These are phyloP conservation scores for Pelobates cultripes DNA, from an alignment of 2,797 vertebrate genomes.

Conservation along the genomic window DNA sequence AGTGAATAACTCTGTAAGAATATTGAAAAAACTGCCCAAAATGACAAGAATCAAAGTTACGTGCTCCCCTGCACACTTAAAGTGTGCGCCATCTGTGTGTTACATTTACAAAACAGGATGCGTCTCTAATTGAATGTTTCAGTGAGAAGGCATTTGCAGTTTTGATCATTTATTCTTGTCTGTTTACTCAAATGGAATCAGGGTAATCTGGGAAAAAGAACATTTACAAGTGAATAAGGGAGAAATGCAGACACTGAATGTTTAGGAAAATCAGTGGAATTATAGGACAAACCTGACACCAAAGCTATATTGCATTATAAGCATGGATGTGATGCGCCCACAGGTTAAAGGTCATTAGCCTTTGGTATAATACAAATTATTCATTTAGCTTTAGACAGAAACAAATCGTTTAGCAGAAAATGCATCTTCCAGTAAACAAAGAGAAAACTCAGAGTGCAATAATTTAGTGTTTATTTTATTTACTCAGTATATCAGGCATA, in stretches of 20 bases:
- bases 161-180: slow-evolving; percentile 42
- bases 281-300: neutral
- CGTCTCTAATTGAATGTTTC: slow-evolving; percentile 43
- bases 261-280: neutral
- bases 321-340: too few species aligned
- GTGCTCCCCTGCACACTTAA: slow-evolving; percentile 1
- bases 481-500: too few species aligned
- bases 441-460: too few species aligned
- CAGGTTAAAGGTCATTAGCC: too few species aligned
- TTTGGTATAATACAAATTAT: too few species aligned
- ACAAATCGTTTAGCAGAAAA: too few species aligned
- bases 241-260: slow-evolving; percentile 2
- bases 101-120: slow-evolving; percentile 35
- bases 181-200: slow-evolving; percentile 39
- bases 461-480: too few species aligned
- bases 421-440: too few species aligned
- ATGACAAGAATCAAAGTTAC: too few species aligned
- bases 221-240: slow-evolving; percentile 12
- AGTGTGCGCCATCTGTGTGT: slow-evolving; percentile 36
- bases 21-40: too few species aligned
- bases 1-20: too few species aligned
- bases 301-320: neutral
- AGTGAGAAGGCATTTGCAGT: slow-evolving; percentile 39
- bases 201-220: slow-evolving; percentile 12
- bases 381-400: too few species aligned